Percentiles rank a stretch among this genome's conserved stretches.
phyloP scores from a whole-genome alignment of 1,140 invertebrate genomes.

The Drosophila sp. region DNA sequence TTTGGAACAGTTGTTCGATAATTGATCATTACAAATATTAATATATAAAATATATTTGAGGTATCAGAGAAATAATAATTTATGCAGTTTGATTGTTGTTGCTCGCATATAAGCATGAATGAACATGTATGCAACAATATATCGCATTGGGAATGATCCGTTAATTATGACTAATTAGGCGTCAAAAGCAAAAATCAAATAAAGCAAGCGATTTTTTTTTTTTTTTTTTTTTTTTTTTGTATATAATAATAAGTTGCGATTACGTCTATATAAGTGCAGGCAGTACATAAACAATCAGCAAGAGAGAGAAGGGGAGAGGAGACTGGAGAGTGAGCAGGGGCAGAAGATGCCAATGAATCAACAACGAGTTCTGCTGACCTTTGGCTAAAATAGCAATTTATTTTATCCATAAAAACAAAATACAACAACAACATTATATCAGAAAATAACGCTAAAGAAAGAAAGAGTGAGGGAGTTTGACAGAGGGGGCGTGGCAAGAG shows the following conservation, averaged over 20 bases:
- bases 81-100: conserved; percentile 18
- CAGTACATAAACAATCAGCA: conserved; percentile 33
- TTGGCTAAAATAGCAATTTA: conserved; percentile 52
- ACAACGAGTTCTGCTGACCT: conserved; percentile 53
- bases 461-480: conserved; percentile 10
- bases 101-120: conserved; percentile 6
- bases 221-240: conserved; percentile 11
- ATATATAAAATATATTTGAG: background rate
- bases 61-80: conserved; percentile 10
- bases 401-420: conserved; percentile 31
- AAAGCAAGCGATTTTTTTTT: conserved; percentile 11
- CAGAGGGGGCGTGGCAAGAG: background rate
- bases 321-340: background rate
- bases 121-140: conserved; percentile 10
- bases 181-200: conserved; percentile 68
- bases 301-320: too few species aligned
- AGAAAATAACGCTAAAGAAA: conserved; percentile 14
- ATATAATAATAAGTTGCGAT: conserved; percentile 46
- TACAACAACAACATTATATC: conserved; percentile 12
- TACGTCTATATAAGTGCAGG: conserved; percentile 53
- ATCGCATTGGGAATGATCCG: conserved; percentile 51
- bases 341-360: conserved; percentile 45
- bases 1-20: background rate
- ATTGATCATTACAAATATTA: background rate
- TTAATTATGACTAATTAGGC: conserved; percentile 75